Evolutionary conservation across 2,797 vertebrate genomes (phyloP).

Genomic region (Tiaroga cobitis): DNA sequence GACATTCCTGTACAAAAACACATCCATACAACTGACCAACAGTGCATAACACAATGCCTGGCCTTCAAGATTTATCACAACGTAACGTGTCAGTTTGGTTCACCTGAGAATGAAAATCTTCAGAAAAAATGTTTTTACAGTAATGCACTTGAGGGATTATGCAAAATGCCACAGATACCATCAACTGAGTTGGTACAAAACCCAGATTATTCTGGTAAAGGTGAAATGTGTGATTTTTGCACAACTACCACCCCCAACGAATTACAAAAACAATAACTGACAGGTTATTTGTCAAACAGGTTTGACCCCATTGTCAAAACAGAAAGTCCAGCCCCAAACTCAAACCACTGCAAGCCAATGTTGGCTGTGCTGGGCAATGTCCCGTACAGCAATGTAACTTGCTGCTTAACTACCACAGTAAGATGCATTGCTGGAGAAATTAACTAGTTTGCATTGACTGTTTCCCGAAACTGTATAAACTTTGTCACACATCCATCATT

Average conservation of each 20-base stretch:
- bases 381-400: too few relatives aligned
- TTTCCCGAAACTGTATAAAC: too few relatives aligned
- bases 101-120: neutral
- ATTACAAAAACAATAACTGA: conserved; percentile 3
- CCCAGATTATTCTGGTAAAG: neutral
- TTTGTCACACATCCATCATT: too few relatives aligned
- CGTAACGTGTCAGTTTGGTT: neutral
- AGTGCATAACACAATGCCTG: neutral
- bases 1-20: conserved; percentile 80
- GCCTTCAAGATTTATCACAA: neutral
- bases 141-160: neutral
- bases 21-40: neutral
- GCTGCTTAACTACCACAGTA: too few relatives aligned
- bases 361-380: too few relatives aligned
- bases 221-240: neutral
- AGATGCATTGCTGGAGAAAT: too few relatives aligned
- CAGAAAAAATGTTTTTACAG: neutral
- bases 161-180: neutral
- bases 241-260: neutral
- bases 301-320: neutral
- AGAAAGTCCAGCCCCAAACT: neutral
- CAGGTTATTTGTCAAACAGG: neutral
- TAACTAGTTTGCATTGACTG: too few relatives aligned
- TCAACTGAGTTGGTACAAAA: neutral
- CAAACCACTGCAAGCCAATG: too few relatives aligned